Percentiles rank a stretch among this genome's conserved stretches.
Evolutionary conservation across 2,888 invertebrate species (phyloP).

Genomic region (Meganola albula): DNA sequence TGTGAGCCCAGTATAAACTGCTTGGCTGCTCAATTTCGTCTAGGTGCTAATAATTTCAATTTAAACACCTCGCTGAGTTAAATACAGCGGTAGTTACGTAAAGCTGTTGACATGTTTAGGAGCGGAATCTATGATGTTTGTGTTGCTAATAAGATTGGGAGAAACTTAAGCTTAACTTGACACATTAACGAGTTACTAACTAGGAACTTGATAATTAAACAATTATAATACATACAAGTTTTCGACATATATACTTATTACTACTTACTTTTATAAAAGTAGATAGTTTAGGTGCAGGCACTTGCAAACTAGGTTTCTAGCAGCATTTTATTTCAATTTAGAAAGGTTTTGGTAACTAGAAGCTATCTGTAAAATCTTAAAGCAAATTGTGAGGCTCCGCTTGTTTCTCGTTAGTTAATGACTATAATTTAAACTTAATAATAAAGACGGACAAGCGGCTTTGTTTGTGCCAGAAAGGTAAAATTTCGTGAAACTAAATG

Average conservation of each 20-base stretch:
- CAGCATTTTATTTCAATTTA: constrained; percentile 17
- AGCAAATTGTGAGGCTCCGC: constrained; percentile 51
- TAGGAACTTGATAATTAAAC: no score
- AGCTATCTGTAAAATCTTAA: constrained; percentile 48
- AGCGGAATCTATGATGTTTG: constrained; percentile 28
- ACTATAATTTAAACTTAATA: constrained; percentile 72
- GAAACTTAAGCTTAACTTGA: no score
- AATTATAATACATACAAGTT: no score
- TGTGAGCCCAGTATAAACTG: constrained; percentile 51
- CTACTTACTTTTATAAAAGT: no score
- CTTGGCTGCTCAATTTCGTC: constrained; percentile 38
- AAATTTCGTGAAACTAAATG: constrained; percentile 59
- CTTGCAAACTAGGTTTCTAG: constrained; percentile 12
- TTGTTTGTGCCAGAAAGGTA: constrained; percentile 66
- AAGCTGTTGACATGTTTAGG: constrained; percentile 22
- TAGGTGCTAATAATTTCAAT: constrained; percentile 54
- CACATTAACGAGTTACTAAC: no score
- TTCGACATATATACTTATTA: no score
- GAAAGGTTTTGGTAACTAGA: constrained; percentile 46
- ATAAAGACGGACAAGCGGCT: constrained; percentile 67
- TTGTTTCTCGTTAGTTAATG: constrained; percentile 64
- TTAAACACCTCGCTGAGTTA: constrained; percentile 27
- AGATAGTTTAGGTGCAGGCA: no score
- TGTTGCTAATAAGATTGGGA: constrained; percentile 30
- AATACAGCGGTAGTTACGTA: constrained; percentile 26